Base-by-base conservation (phyloP, 2,797 vertebrate genomes). In the Coendou prehensilis region DNA sequence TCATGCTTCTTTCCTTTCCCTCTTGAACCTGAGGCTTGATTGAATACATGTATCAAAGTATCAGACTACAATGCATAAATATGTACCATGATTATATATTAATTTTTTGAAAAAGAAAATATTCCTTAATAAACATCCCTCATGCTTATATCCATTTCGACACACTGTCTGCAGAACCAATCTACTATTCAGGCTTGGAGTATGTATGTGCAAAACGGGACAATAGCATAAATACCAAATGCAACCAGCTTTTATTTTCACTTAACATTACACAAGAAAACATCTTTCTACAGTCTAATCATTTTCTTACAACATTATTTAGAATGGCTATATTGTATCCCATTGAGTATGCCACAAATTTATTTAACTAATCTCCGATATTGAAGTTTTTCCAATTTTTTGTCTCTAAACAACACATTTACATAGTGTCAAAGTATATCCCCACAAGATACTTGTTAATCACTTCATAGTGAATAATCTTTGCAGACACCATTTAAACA, bases 381-480 rank as follows among this genome's bases (percentile, higher is more conserved):
- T 26, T 93, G 30, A 47, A 81, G 13, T 30, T 10, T 91, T 86
- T 59, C 26, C 37, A 81, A 71, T 63, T 28, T 63, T 73, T 73
- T 22, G 8, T 10, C 86, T 94, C 61, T 87, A 89, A 92, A 87
- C 9, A 82, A 13, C 20, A 81, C 76, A 82, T 81, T 94, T 57
- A 37, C 45, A 69, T 69, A 82, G 15, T 64, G 11, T 82, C 23
- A 45, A 56, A 85, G 5, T 81, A 90, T 91, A 67, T 56, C 4
- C 17, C 50, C n/a, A 54, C 67, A 86, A 57, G 15, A 84, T 69
- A 71, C 33, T 91, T 84, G 9, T 30, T 71, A 85, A 63, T 45
- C 91, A 75, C 3, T 93, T 96, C 57, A 91, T 4, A 61, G 11
- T 82, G 9, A 9, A 93, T 71, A 92, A 85, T 67, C 2, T 37